A percentile compares a stretch with the other conserved stretches of the same genome.
These are phyloP conservation scores for Sceloporus undulatus DNA, from an alignment of 2,113 vertebrate species.

Conservation along the genomic window DNA sequence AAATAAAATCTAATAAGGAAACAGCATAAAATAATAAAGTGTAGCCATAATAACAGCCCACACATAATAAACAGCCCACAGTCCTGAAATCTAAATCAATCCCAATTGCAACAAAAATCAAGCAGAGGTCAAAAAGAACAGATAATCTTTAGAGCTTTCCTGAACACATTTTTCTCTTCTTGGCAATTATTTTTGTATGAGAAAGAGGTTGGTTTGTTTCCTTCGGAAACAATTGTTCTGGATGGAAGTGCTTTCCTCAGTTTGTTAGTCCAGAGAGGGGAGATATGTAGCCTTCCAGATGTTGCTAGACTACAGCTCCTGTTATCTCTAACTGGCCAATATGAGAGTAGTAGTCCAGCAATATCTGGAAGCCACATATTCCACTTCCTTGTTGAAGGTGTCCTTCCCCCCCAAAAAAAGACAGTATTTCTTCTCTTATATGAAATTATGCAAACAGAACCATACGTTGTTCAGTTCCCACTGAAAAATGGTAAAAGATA, in stretches of 20 bases:
- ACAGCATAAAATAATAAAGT: too few species aligned
- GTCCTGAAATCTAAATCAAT: too few species aligned
- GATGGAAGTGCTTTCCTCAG: not conserved
- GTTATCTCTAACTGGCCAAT: not conserved
- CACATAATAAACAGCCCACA: too few species aligned
- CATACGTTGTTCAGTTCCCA: not conserved
- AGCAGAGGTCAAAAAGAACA: too few species aligned
- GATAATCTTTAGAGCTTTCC: not conserved
- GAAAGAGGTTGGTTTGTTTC: not conserved
- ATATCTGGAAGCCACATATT: not conserved
- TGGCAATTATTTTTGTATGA: not conserved
- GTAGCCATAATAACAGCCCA: too few species aligned
- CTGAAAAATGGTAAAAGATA: not conserved
- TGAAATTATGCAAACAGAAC: not conserved
- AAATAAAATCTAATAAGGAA: too few species aligned
- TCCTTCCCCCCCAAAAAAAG: fast-evolving
- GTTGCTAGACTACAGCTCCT: not conserved
- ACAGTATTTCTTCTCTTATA: slow-evolving; percentile 1
- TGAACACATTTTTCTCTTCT: not conserved
- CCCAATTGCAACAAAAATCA: too few species aligned
- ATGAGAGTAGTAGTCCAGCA: not conserved
- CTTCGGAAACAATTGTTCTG: not conserved
- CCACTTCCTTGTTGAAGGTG: not conserved
- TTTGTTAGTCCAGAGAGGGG: not conserved
- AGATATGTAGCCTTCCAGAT: too few species aligned